Conservation (phyloP, 2,888 invertebrate species). For the Caenorhabditis panamensis region DNA sequence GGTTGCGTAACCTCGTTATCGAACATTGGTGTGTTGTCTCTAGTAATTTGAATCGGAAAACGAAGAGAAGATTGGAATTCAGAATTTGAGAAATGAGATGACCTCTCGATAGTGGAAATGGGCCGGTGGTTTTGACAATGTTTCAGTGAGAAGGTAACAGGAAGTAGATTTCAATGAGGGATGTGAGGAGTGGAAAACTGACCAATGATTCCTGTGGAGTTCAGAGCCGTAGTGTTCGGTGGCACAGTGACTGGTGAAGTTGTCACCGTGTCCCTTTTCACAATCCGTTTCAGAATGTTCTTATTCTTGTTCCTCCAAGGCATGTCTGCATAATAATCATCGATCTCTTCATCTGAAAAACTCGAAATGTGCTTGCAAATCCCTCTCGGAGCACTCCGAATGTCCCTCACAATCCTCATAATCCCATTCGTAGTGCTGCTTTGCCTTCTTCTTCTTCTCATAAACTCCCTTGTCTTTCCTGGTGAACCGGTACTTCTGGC, state of each 20-base stretch:
- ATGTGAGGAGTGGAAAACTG: neutral
- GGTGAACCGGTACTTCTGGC: constrained; percentile 66
- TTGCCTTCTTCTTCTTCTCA: constrained; percentile 60
- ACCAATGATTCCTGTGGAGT: constrained; percentile 58
- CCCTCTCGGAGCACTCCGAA: constrained; percentile 12
- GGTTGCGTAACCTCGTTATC: constrained; percentile 47
- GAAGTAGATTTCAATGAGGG: constrained; percentile 7
- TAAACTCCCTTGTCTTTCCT: constrained; percentile 66
- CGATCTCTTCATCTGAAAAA: constrained; percentile 48
- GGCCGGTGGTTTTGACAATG: no score
- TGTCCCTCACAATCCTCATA: constrained; percentile 49
- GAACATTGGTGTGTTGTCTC: constrained; percentile 52
- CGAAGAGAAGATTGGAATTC: constrained; percentile 46
- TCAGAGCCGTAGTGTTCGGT: constrained; percentile 42
- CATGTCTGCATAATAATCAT: constrained; percentile 30
- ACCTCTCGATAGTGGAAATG: constrained; percentile 29
- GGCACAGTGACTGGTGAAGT: constrained; percentile 30
- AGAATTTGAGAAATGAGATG: constrained; percentile 52
- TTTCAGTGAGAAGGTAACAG: neutral
- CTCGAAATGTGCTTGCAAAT: constrained; percentile 4
- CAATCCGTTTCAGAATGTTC: constrained; percentile 9
- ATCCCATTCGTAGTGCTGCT: constrained; percentile 58
- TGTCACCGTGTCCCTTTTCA: constrained; percentile 38
- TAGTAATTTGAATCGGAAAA: constrained; percentile 39
- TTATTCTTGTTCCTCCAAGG: constrained; percentile 18